Evolutionary conservation across 2,797 vertebrate species (phyloP), one percentile per base, ranked within the genome.

Genomic region (Gymnocypris eckloni): DNA sequence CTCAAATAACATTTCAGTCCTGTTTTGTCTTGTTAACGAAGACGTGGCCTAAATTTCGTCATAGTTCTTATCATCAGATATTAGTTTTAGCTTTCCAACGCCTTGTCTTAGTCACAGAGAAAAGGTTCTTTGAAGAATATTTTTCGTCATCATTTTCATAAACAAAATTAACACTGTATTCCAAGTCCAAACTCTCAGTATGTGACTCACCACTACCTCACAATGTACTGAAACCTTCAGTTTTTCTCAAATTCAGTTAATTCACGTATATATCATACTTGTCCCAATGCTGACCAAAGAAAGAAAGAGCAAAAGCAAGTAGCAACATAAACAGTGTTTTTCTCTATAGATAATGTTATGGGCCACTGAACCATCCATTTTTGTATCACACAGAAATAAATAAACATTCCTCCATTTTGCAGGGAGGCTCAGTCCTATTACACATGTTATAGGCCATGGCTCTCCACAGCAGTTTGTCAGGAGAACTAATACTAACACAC

Each of bases 371-470:
- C 73, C 75, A 76, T 83, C 79, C 25, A 70, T 71, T 64, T 54
- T 84, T 77, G 20, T 80, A 66, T 66, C 50, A 71, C 56, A 75
- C 64, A 13, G n/a, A 61, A 79, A 75, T 79, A 86, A 86, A 85
- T 78, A 84, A 85, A 72, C 22, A 33, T 69, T 41, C 61, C 16
- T 61, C 37, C 54, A 16, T 81, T 89, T 89, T 82, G 70, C 12
- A 70, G 72, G 39, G 52, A 71, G 56, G 18, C 76, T 85, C 83
- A 81, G 37, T 83, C 72, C 83, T 73, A 45, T 83, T 82, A 82
- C 81, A 87, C 86, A 81, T 88, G 87, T 77, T 85, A 72, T 82
- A 90, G 87, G 50, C 82, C 88, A 88, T 33, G 28, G 10, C 52
- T 70, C 79, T 86, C 81, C 43, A 41, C 64, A 84, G 77, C 59